Evolutionary conservation across 2,888 invertebrate species (phyloP), one percentile per base, ranked within the genome.

Genomic region (Odontocolon sp.): DNA sequence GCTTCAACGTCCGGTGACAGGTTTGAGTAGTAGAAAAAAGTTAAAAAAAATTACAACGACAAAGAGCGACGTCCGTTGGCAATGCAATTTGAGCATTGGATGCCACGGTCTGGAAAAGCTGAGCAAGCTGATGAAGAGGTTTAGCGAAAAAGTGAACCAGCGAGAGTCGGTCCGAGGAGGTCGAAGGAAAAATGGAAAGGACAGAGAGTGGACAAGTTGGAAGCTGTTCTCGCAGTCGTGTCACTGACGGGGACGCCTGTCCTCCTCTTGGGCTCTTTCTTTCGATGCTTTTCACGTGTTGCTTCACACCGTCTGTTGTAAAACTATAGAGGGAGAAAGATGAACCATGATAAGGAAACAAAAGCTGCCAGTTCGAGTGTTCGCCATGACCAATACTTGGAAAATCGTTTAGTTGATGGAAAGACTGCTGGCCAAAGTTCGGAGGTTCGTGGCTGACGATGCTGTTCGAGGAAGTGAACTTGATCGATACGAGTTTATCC

Each of bases 1-100:
- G 78, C 79, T 69, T 72, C 59, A 64, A 79, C 50, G 70, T 78
- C 76, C 79, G 77, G 71, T 54, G 76, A 78, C 77, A 72, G 68
- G 50, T 72, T 50, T 42, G 63, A 72, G 72, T 28, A 21, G 61
- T 76, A 57, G 63, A 50, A 68, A 63, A 63, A 77, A 6, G 9
- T 8, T 9, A 5, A 28, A 33, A 18, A 36, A 26, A 54, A 57
- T 64, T 26, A 18, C 40, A 33, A 64, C 38, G 70, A 67, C 61
- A 71, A 71, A 71, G 61, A 45, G 33, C 45, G 16, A 38, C 70
- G 70, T 38, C 36, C 70, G 59, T 59, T 64, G 69, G 64, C 59
- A 42, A n/a, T 63, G 50, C 38, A 50, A 33, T 14, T 26, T 33
- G 21, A 57, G 26, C 61, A 38, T 45, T 38, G 40, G 47, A 59